These are phyloP conservation scores for Polypedilum pembai DNA, from an alignment of 1,140 invertebrate species.

Conservation along the genomic window DNA sequence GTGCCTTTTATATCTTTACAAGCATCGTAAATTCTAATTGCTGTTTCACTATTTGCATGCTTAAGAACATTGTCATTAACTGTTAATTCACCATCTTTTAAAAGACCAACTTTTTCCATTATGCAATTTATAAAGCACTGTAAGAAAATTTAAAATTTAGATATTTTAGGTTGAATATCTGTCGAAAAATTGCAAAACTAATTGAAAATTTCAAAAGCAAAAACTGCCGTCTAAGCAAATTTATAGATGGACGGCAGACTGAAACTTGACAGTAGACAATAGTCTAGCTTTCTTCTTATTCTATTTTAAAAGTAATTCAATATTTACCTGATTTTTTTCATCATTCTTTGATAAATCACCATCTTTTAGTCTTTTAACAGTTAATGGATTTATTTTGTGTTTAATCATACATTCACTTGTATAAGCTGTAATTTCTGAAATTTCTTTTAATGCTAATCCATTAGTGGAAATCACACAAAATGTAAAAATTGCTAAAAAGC, in stretches of 20 bases:
- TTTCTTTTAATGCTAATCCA: too few relatives aligned
- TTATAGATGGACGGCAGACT: too few relatives aligned
- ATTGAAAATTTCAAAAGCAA: too few relatives aligned
- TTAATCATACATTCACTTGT: not conserved
- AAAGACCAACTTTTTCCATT: not conserved
- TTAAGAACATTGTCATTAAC: not conserved
- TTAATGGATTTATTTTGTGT: not conserved
- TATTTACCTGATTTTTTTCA: slow-evolving; percentile 15
- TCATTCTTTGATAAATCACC: not conserved
- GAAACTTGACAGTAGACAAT: too few relatives aligned
- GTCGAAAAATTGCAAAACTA: too few relatives aligned
- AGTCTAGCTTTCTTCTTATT: too few relatives aligned
- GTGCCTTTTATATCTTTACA: slow-evolving; percentile 1
- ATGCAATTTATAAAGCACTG: not conserved
- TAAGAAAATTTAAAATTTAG: not conserved
- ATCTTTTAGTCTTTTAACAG: not conserved
- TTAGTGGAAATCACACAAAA: too few relatives aligned
- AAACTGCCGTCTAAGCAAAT: too few relatives aligned
- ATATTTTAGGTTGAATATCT: too few relatives aligned
- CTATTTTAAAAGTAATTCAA: too few relatives aligned
- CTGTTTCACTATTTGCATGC: not conserved
- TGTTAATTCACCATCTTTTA: not conserved
- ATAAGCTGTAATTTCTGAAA: not conserved
- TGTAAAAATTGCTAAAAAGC: too few relatives aligned
- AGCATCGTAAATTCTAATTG: not conserved